Evolutionary conservation across 2,113 vertebrate genomes (phyloP).

Genomic region (Tapirus terrestris): DNA sequence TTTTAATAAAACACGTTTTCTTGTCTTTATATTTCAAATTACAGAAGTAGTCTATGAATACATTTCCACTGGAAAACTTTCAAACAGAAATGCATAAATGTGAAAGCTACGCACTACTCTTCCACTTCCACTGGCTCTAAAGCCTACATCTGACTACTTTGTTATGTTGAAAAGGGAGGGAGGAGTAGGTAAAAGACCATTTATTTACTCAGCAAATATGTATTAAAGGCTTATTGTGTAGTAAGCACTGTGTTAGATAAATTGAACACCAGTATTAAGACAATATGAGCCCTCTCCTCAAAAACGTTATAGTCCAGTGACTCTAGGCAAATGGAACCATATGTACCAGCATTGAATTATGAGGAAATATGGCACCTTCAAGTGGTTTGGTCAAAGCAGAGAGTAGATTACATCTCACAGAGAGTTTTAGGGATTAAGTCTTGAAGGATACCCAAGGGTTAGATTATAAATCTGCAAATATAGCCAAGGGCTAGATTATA

Average conservation of each 20-base stretch:
- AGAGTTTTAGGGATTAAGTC: not conserved
- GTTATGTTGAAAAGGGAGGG: not conserved
- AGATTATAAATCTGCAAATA: not conserved
- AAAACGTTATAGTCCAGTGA: not conserved
- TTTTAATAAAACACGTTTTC: not conserved
- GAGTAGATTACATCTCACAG: not conserved
- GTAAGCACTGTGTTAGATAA: not conserved
- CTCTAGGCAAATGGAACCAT: not conserved
- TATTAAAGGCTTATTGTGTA: not conserved
- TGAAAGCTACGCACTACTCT: not conserved
- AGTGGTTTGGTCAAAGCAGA: not conserved
- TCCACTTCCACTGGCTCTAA: not conserved
- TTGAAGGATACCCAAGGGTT: not conserved
- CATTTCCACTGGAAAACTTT: not conserved
- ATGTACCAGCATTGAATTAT: not conserved
- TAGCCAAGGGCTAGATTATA: not conserved
- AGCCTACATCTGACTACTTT: not conserved
- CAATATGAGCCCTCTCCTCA: not conserved
- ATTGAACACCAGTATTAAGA: not conserved
- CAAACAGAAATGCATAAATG: not conserved
- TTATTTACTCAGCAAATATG: not conserved
- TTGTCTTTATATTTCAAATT: not conserved
- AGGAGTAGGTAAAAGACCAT: not conserved
- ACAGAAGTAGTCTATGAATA: not conserved
- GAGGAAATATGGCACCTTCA: not conserved